Evolutionary conservation across 2,888 invertebrate genomes (phyloP).

Genomic region (Myathropa florea): DNA sequence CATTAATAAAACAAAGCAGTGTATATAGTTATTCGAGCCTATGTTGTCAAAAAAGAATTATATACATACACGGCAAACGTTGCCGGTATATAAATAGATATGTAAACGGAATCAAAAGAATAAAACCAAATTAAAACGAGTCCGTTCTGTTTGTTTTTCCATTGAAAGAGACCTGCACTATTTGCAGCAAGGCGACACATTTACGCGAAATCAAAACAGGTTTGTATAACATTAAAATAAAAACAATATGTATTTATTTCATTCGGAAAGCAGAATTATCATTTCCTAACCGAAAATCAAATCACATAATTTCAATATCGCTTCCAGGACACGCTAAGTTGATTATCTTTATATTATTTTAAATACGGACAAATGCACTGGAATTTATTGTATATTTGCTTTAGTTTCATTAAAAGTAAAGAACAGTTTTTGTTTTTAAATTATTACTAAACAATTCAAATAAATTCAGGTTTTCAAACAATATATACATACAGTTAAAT

Average conservation of each 20-base stretch:
- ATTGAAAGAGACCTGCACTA: background rate
- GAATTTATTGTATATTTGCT: background rate
- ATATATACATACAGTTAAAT: conserved; percentile 49
- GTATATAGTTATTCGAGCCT: conserved; percentile 19
- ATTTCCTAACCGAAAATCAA: conserved; percentile 37
- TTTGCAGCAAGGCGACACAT: background rate
- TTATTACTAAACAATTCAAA: conserved; percentile 46
- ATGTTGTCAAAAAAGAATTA: conserved; percentile 14
- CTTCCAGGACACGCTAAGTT: conserved; percentile 19
- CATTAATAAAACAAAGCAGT: conserved; percentile 29
- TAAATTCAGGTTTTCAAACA: conserved; percentile 37
- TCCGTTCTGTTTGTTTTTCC: conserved; percentile 7
- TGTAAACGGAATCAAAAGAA: conserved; percentile 48
- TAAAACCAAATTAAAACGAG: conserved; percentile 61
- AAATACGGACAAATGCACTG: conserved; percentile 4
- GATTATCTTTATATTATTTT: background rate
- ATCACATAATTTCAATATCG: conserved; percentile 48
- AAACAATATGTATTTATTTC: conserved; percentile 42
- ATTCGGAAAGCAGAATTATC: conserved; percentile 51
- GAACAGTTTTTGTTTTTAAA: conserved; percentile 22
- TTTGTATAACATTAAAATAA: conserved; percentile 53
- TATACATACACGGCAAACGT: conserved; percentile 19
- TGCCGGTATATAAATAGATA: conserved; percentile 31
- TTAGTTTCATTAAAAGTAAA: conserved; percentile 22
- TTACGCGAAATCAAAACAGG: conserved; percentile 7